Conservation (phyloP, 1,140 invertebrate species). For the Cotesia typhae region DNA sequence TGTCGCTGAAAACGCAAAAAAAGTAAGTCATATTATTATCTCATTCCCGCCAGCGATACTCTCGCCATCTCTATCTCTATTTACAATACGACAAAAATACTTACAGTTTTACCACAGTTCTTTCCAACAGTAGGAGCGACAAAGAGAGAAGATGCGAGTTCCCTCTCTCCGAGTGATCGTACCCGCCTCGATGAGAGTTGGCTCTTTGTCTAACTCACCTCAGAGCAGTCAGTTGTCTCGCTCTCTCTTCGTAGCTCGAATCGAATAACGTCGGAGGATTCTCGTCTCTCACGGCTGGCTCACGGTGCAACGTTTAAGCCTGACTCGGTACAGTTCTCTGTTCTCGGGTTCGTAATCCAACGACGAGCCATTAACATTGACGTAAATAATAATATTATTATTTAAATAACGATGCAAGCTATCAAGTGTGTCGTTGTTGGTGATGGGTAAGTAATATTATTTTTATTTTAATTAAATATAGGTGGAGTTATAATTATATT, state of each 20-base stretch:
- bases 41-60: conserved; percentile 5
- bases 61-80: conserved; percentile 16
- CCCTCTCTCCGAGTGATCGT: neutral
- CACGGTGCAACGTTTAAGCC: conserved; percentile 11
- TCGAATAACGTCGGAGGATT: conserved; percentile 22
- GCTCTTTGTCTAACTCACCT: conserved; percentile 13
- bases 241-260: conserved; percentile 11
- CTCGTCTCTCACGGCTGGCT: conserved; percentile 11
- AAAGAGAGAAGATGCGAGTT: neutral
- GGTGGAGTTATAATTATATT: neutral
- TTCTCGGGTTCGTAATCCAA: conserved; percentile 22
- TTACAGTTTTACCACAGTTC: neutral
- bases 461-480: neutral
- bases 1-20: neutral
- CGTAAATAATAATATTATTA: conserved; percentile 1
- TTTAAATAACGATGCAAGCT: conserved; percentile 77
- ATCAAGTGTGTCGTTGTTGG: conserved; percentile 96
- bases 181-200: neutral
- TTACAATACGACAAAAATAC: neutral
- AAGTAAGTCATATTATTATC: conserved; percentile 8
- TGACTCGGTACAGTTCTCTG: neutral
- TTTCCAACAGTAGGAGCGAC: neutral
- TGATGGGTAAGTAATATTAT: conserved; percentile 79
- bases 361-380: conserved; percentile 21
- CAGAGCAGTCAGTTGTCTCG: neutral